Conservation (phyloP, 2,888 invertebrate species). For the Norana najaformis region DNA sequence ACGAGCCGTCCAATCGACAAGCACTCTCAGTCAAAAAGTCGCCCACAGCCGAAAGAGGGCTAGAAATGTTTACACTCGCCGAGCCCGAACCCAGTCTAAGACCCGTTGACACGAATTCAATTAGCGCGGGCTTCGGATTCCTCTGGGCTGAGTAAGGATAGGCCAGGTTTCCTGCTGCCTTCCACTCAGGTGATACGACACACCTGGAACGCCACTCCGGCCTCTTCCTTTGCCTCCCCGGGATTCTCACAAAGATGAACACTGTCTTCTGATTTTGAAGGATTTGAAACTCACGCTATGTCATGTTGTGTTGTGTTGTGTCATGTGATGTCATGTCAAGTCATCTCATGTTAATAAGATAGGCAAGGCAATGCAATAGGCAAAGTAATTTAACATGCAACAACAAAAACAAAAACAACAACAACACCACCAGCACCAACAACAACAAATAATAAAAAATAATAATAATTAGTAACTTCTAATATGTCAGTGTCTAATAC, state of each 20-base stretch:
- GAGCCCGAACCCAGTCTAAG: not conserved
- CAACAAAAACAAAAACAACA: too few relatives aligned
- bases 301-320: not conserved
- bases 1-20: not conserved
- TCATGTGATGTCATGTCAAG: not conserved
- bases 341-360: not conserved
- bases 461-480: too few relatives aligned
- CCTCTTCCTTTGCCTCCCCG: not conserved
- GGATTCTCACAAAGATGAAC: not conserved
- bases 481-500: too few relatives aligned
- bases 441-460: too few relatives aligned
- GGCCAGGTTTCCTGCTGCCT: not conserved
- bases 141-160: conserved; percentile 2
- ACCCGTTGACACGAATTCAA: not conserved
- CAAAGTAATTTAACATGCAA: too few relatives aligned
- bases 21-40: not conserved
- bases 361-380: too few relatives aligned
- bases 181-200: not conserved
- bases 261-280: not conserved
- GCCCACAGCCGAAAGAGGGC: not conserved
- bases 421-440: too few relatives aligned
- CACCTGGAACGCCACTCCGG: not conserved
- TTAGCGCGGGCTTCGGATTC: not conserved
- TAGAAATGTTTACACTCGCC: not conserved
- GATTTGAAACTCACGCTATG: not conserved